Conservation (phyloP, 2,888 invertebrate genomes). For the Eurois occulta region DNA sequence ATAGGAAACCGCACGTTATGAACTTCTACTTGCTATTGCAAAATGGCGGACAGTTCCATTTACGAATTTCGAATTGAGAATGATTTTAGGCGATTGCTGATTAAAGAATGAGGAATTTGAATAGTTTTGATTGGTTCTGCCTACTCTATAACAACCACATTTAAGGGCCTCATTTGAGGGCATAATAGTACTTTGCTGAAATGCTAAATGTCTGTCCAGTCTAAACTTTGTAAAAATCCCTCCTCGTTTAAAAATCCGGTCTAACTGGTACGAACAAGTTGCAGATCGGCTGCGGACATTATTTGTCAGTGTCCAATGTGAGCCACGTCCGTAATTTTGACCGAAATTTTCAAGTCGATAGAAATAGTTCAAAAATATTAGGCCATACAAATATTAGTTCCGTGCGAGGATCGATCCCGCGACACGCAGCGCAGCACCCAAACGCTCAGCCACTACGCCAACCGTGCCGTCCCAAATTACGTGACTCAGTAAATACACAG, state of each 20-base stretch:
- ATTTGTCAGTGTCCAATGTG: neutral
- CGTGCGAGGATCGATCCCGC: neutral
- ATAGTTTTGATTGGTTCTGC: neutral
- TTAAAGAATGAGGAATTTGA: neutral
- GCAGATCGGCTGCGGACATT: neutral
- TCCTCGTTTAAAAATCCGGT: neutral
- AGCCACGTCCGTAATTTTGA: neutral
- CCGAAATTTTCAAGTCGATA: neutral
- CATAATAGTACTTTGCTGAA: neutral
- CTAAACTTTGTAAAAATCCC: neutral
- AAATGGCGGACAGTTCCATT: conserved; percentile 66
- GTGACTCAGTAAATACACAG: conserved; percentile 29
- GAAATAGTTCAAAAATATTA: neutral
- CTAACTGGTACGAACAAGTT: neutral
- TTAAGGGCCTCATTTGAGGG: too few relatives aligned
- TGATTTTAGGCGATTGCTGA: conserved; percentile 34
- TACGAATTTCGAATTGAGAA: conserved; percentile 57
- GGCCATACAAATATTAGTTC: neutral
- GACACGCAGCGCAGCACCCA: neutral
- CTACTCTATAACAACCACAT: too few relatives aligned
- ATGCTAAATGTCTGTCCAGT: neutral
- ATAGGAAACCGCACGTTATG: conserved; percentile 79
- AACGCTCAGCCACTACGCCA: neutral
- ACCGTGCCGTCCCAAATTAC: neutral
- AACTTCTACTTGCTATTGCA: conserved; percentile 74